Evolutionary conservation across 2,888 invertebrate genomes (phyloP), one percentile per base, ranked within the genome.

Genomic region (Parnassius apollo): DNA sequence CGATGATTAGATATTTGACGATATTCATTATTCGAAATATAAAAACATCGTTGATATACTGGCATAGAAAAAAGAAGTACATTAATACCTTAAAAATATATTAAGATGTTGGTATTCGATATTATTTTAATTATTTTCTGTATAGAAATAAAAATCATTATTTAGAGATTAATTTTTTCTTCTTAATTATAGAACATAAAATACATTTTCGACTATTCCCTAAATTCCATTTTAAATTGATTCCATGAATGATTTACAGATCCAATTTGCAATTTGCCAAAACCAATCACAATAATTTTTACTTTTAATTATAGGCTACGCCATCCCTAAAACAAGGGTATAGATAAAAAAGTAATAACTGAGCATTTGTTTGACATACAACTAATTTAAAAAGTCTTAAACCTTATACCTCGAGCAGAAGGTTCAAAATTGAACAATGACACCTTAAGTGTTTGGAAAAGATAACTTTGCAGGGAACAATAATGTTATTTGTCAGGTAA

Each of bases 241-340:
- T 64, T 56, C 57, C 57, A 53, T 66, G 67, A 72, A 67, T 65
- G 69, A 73, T 72, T 78, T 76, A 75, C 75, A 74, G 69, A 82
- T 75, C 80, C 86, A 85, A 86, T 90, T 86, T 81, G 85, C 87
- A 88, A 88, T 89, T 86, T 88, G 86, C 88, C 88, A 88, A 86
- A 88, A 83, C 81, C 86, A 88, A 90, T 91, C 87, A 87, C 82
- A 88, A 89, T 91, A 88, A 88, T 85, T 88, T 87, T 85, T 79
- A 82, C 80, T 82, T 86, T 88, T 89, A 90, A 90, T 89, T 88
- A 86, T 74, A 78, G 70, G 69, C 70, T 71, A 77, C 80, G 81
- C 82, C 81, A 76, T 71, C 70, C 70, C 66, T 65, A 62, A 70
- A 73, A 72, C 71, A 68, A 71, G 67, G 70, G 74, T 68, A 70